Evolutionary conservation across 1,140 invertebrate genomes (phyloP), one percentile per base, ranked within the genome.

Genomic region (Drosophila funebris): DNA sequence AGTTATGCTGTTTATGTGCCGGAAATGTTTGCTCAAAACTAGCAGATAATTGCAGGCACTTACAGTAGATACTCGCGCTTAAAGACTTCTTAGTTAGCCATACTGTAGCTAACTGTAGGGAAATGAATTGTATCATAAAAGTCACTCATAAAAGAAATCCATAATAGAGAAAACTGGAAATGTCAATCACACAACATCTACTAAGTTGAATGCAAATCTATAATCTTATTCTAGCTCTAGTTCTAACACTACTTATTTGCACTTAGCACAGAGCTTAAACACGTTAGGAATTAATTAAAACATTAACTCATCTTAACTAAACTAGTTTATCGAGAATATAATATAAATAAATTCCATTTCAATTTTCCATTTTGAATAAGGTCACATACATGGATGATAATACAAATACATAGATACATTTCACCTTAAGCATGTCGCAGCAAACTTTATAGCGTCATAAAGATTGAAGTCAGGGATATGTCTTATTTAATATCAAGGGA

Each of bases 21-120:
- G 82, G 82, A 87, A 87, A 87, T 52, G 61, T 63, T 79, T 76
- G 52, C 50, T 43, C 29, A 58, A 61, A 61, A 61, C 60, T 67
- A 60, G 63, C 66, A 53, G 56, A 24, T 67, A 72, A 76, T 76
- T 76, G 76, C 75, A 52, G 57, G 46, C 31, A 62, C 50, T 52
- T 64, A 64, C 22, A 50, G 33, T 39, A 52, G 48, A 16, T 52
- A 52, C 29, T 33, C 14, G 29, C 2, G 22, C 44, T 18, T 36
- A 53, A 37, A 27, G 18, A 33, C 48, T 69, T 41, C 24, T 60
- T 33, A 41, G 9, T 56, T 11, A 39, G 18, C 7, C n/a, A n/a
- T n/a, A n/a, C n/a, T n/a, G n/a, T n/a, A n/a, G n/a, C n/a, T n/a
- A n/a, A n/a, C n/a, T n/a, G 11, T 43, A n/a, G 37, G 24, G 13